Evolutionary conservation across 1,140 invertebrate species (phyloP).

Genomic region (Metopolophium dirhodum): DNA sequence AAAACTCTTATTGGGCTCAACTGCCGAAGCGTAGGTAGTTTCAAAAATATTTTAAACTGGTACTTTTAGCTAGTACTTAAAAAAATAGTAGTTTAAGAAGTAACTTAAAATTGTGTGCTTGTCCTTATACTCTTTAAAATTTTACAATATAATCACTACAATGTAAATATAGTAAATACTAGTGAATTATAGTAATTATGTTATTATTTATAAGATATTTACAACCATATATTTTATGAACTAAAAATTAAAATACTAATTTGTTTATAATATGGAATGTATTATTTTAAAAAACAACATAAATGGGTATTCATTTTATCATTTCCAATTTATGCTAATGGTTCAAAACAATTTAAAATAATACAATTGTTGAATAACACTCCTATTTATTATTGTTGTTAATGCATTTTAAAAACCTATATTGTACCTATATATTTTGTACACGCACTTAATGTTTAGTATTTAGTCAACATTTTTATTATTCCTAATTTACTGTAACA

Average conservation of each 20-base stretch:
- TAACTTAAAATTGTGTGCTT: not conserved
- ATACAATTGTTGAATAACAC: not conserved
- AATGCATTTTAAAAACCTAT: too few relatives aligned
- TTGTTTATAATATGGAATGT: not conserved
- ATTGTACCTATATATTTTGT: too few relatives aligned
- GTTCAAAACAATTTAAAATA: not conserved
- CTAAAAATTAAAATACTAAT: not conserved
- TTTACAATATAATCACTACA: not conserved
- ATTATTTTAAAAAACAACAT: not conserved
- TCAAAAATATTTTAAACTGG: not conserved
- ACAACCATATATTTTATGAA: not conserved
- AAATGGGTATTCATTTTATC: not conserved
- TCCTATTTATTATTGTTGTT: too few relatives aligned
- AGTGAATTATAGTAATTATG: not conserved
- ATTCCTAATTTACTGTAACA: too few relatives aligned
- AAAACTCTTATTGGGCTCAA: too few relatives aligned
- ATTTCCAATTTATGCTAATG: not conserved
- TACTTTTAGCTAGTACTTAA: not conserved
- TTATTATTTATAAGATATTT: not conserved
- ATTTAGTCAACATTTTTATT: not conserved
- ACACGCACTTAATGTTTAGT: not conserved
- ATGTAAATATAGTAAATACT: not conserved
- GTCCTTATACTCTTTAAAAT: too few relatives aligned
- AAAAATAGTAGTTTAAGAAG: not conserved
- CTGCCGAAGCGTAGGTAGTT: not conserved